These are phyloP conservation scores for Platyrinchus mystaceus DNA, from an alignment of 2,797 vertebrate species.

Conservation along the genomic window DNA sequence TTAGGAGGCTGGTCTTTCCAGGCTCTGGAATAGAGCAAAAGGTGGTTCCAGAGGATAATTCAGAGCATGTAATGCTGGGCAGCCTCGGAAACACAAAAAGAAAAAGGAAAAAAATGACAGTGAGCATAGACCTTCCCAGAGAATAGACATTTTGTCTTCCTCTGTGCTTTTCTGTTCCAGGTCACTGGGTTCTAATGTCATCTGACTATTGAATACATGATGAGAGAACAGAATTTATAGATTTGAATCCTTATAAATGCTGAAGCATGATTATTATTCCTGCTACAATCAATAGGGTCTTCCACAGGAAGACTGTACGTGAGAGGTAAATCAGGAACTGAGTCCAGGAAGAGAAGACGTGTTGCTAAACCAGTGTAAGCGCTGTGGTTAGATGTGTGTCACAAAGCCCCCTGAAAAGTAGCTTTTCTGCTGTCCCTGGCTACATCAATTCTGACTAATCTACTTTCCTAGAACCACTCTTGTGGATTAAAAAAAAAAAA, in stretches of 20 bases:
- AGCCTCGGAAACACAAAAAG: neutral
- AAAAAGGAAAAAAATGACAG: neutral
- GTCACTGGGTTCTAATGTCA: neutral
- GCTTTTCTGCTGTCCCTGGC: neutral
- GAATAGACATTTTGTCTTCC: neutral
- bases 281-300: neutral
- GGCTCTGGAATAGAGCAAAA: neutral
- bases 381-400: neutral
- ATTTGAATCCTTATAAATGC: slow-evolving; percentile 3
- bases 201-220: neutral
- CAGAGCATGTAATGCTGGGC: neutral
- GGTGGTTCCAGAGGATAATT: neutral
- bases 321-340: neutral
- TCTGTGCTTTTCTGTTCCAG: slow-evolving; percentile 4
- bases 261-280: slow-evolving; percentile 5
- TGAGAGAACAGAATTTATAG: neutral
- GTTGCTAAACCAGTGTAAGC: neutral
- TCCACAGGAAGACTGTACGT: neutral
- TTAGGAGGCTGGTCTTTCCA: neutral
- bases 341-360: neutral
- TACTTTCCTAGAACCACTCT: neutral
- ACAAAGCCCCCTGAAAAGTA: neutral
- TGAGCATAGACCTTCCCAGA: neutral
- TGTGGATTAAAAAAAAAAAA: neutral
- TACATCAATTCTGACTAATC: neutral